Evolutionary conservation across 2,113 vertebrate genomes (phyloP).

Genomic region (Menidia beryllina): DNA sequence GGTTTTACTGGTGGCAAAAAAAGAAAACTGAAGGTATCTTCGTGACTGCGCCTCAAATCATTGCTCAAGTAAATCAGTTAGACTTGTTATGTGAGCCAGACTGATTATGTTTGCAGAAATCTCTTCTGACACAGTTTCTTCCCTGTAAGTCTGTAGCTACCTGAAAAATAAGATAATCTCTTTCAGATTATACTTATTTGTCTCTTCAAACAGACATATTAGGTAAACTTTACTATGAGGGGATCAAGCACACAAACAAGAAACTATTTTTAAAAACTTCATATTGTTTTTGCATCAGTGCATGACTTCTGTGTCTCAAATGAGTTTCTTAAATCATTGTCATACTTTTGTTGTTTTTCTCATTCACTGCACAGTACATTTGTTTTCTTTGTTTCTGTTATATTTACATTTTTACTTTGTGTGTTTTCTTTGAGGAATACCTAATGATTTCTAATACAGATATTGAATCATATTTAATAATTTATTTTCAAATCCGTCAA

Average conservation of each 20-base stretch:
- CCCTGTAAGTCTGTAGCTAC: conserved; percentile 7
- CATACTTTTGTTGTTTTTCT: background rate
- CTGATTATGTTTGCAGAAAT: background rate
- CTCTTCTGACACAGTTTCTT: conserved; percentile 10
- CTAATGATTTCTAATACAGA: too few relatives aligned
- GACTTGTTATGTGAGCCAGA: too few relatives aligned
- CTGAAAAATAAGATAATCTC: conserved; percentile 18
- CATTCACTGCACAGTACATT: background rate
- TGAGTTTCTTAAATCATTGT: background rate
- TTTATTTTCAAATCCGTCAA: too few relatives aligned
- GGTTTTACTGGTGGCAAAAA: background rate
- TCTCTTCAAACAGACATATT: background rate
- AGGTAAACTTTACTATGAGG: background rate
- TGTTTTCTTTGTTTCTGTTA: background rate
- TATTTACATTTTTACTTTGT: too few relatives aligned
- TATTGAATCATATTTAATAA: too few relatives aligned
- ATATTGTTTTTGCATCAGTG: too few relatives aligned
- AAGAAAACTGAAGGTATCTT: background rate
- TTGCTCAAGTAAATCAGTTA: background rate
- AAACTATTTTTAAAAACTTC: too few relatives aligned
- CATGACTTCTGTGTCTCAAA: background rate
- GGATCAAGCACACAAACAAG: too few relatives aligned
- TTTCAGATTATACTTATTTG: conserved; percentile 5
- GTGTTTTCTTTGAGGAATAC: too few relatives aligned
- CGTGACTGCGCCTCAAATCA: background rate